Base-by-base conservation (phyloP, 2,888 invertebrate species). In the Latheticus oryzae region DNA sequence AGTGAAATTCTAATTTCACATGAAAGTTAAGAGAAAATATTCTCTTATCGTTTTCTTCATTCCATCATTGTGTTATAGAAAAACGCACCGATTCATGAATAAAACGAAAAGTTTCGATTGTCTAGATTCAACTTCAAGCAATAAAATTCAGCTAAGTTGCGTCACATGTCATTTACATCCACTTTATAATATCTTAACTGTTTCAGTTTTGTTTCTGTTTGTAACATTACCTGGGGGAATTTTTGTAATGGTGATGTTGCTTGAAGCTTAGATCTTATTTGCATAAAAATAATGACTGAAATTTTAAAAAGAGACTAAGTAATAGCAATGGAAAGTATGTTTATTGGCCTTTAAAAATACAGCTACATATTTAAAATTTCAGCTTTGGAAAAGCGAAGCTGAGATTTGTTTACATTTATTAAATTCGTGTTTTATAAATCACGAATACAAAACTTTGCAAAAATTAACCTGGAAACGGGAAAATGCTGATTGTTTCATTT, bases 161-260 rank as follows among this genome's bases (percentile, higher is more conserved):
- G 17, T 35, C 33, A 8, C 33, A 9, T 35, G 35, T 35, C 35
- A 35, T 35, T 35, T 35, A 11, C 35, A 35, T 33, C 35, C 17
- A 17, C 19, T 12, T 35, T 35, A 16, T 16, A 17, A 16, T 7
- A 17, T n/a, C 16, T 35, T 3, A 32, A 32, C 3, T 32, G 32
- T 13, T 2, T 11, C 33, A 16, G 33, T 16, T 16, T 15, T 8
- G 11, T 19, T 17, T 35, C 15, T 13, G n/a, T n/a, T n/a, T n/a
- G n/a, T n/a, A n/a, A n/a, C n/a, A n/a, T 33, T 5, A 1, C 15
- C 33, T 13, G 2, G 7, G 33, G 2, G 15, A 33, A 5, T 33
- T 12, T 8, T 32, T 28, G 7, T 28, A 3, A 28, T 3, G 3
- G 12, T 11, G 32, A 32, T 32, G 32, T 12, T 12, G 13, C 4